Conservation (phyloP, 2,797 vertebrate genomes). For the Sebastes alutus region DNA sequence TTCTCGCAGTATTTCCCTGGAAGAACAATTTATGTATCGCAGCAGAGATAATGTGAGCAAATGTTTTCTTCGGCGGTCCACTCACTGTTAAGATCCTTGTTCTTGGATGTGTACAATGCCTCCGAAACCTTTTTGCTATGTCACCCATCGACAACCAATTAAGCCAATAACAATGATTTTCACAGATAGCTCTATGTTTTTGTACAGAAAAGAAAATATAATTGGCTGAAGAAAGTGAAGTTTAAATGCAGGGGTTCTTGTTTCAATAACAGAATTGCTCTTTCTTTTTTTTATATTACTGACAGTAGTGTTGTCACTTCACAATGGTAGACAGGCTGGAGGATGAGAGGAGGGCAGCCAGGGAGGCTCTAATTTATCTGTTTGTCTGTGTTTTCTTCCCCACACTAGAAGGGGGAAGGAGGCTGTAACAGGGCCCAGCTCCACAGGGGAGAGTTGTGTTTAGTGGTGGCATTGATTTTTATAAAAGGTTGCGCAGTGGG, state of each 20-base stretch:
- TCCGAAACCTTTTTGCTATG: slow-evolving; percentile 35
- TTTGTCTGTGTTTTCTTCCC: slow-evolving; percentile 78
- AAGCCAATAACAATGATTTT: slow-evolving; percentile 59
- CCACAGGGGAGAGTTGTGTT: slow-evolving; percentile 75
- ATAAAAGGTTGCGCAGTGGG: slow-evolving; percentile 82
- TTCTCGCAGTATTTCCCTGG: slow-evolving; percentile 38
- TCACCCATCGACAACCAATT: slow-evolving; percentile 49
- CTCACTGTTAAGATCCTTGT: slow-evolving; percentile 31
- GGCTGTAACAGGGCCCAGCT: slow-evolving; percentile 65
- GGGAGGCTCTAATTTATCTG: slow-evolving; percentile 78
- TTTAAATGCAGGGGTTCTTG: slow-evolving; percentile 61
- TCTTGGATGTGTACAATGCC: slow-evolving; percentile 34
- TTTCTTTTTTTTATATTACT: slow-evolving; percentile 31
- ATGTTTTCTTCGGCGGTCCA: slow-evolving; percentile 42
- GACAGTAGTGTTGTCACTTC: slow-evolving; percentile 62
- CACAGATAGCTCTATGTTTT: slow-evolving; percentile 19
- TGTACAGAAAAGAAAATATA: slow-evolving; percentile 54
- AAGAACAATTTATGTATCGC: slow-evolving; percentile 34
- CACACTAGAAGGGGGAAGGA: slow-evolving; percentile 55
- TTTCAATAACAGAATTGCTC: slow-evolving; percentile 37
- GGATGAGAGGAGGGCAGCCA: slow-evolving; percentile 52
- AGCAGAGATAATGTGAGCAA: slow-evolving; percentile 45
- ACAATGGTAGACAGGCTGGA: slow-evolving; percentile 47
- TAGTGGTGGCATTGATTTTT: slow-evolving; percentile 83
- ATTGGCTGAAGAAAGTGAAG: slow-evolving; percentile 61